phyloP scores from a whole-genome alignment of 2,888 invertebrate species.

The Colletes collaris region DNA sequence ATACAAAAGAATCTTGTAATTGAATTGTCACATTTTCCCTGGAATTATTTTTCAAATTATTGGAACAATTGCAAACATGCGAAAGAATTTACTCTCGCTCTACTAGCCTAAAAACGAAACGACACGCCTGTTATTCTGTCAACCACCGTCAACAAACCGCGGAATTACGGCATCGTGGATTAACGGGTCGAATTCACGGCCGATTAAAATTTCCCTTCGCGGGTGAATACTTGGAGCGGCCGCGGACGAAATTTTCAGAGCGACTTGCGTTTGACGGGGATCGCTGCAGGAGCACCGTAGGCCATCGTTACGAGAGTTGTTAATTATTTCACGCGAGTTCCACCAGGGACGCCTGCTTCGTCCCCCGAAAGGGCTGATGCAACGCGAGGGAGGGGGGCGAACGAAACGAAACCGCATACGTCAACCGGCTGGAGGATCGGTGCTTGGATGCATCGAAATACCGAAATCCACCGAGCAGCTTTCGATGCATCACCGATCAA shows the following conservation, averaged over 20 bases:
- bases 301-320: slow-evolving; percentile 71
- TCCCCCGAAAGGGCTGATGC: background rate
- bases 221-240: slow-evolving; percentile 74
- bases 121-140: no score
- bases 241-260: slow-evolving; percentile 69
- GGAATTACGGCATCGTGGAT: background rate
- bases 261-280: slow-evolving; percentile 24
- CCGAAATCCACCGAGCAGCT: slow-evolving; percentile 51
- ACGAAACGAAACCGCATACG: slow-evolving; percentile 30
- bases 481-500: slow-evolving; percentile 66
- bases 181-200: background rate
- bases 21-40: no score
- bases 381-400: background rate
- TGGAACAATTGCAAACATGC: no score
- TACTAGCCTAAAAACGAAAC: no score
- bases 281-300: slow-evolving; percentile 19
- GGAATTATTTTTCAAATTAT: no score
- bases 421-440: slow-evolving; percentile 16
- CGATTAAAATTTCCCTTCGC: slow-evolving; percentile 55
- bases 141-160: no score
- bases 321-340: slow-evolving; percentile 80
- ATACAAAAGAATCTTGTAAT: no score
- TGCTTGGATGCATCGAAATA: slow-evolving; percentile 49
- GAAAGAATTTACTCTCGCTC: no score
- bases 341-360: slow-evolving; percentile 65